Base-by-base conservation (phyloP, 2,113 vertebrate species). In the Picathartes gymnocephalus region DNA sequence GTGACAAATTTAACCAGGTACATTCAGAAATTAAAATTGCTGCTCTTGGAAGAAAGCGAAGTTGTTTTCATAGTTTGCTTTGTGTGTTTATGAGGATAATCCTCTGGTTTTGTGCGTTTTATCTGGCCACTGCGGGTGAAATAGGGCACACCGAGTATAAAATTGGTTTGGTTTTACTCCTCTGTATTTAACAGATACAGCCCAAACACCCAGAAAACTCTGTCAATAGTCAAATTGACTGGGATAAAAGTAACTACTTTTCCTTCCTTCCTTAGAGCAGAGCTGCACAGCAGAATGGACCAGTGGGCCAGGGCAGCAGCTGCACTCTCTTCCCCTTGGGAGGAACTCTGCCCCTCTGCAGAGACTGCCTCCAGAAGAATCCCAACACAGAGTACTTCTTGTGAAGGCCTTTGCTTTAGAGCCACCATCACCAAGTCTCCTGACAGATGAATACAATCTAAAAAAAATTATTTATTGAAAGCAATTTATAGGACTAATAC, bases 1-100 rank as follows among this genome's bases (percentile, higher is more conserved):
- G 15, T 47, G 69, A 74, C 35, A 86, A 74, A 89, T 74, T 54
- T 14, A 74, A 27, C 20, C 44, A 62, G 47, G 53, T 68, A 54
- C 45, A 60, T 56, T 30, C 56, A 92, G 69, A 89, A 91, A 74
- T 28, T 65, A 73, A 78, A 91, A 50, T 30, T 86, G 22, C 39
- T 37, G 4, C 58, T 60, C 84, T 44, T 65, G 25, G 48, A 81
- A 81, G 48, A 81, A 76, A 79, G 37, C 15, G 4, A 13, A 50
- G 25, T 10, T 86, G 28, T 10, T 73, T 62, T 62, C 62, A 72
- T 20, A 58, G 10, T 19, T 71, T 62, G 10, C 10, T 56, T 60
- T 48, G 8, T 24, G 15, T 3, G 1, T 71, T 68, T 87, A 22
- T 27, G 56, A 24, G 33, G 11, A 8, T 60, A 9, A 28, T 74